Evolutionary conservation across 1,140 invertebrate genomes (phyloP), one percentile per base, ranked within the genome.

Genomic region (Acromyrmex charruanus): DNA sequence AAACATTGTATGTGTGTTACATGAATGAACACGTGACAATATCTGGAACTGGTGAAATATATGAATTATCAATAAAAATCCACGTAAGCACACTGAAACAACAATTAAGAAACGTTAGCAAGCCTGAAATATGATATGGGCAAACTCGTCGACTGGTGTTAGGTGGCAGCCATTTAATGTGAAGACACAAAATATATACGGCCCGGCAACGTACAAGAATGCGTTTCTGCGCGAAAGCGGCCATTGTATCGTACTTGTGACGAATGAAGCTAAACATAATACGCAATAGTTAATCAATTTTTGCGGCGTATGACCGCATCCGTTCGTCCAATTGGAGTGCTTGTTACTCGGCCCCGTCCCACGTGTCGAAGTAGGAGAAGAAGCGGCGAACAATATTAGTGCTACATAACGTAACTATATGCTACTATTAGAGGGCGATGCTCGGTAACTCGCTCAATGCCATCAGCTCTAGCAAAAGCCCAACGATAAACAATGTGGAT

Each of bases 21-120:
- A 39, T 12, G n/a, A 59, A 77, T 14, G 31, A 18, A 69, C 21
- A 25, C 35, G 69, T 14, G 80, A 84, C 44, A 84, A 35, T 49
- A 69, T 66, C 66, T 85, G 58, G 14, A 55, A 69, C 39, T 59
- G 61, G 28, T n/a, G 39, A 74, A 14, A 44, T 75, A 80, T 66
- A 35, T 31, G 7, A 85, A 53, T 61, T 69, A 75, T 61, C 16
- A 75, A 86, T 68, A 82, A 80, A 44, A 39, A 31, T 77, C 87
- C 61, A 81, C 77, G 77, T 87, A 88, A 92, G 88, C 91, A 90
- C 91, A 92, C 77, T 90, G 80, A 91, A 92, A 90, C 88, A 82
- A 90, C 81, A 69, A 18, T 88, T 74, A 88, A 79, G 59, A 72
- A 69, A 92, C 59, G 80, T 77, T 87, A 86, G 74, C 88, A 91